These are phyloP conservation scores for Eilema depressum DNA, from an alignment of 2,888 invertebrate genomes.

Conservation along the genomic window DNA sequence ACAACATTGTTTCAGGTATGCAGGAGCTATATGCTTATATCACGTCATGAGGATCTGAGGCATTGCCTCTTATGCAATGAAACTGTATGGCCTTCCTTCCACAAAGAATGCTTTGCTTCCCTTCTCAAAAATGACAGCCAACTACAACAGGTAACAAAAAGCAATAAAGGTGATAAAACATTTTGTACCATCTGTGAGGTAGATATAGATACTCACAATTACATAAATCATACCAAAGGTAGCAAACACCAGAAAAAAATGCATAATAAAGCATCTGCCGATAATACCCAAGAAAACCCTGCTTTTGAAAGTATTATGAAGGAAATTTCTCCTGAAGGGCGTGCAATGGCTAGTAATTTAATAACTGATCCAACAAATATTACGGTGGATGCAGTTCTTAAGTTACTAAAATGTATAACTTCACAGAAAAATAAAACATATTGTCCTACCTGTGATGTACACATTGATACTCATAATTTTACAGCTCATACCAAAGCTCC, in stretches of 20 bases:
- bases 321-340: no score
- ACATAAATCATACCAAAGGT: conserved; percentile 11
- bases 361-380: no score
- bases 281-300: not conserved
- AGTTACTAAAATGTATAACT: not conserved
- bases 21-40: not conserved
- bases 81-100: not conserved
- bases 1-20: not conserved
- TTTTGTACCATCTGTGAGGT: conserved; percentile 21
- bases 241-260: conserved; percentile 13
- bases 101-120: no score
- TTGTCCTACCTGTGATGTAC: not conserved
- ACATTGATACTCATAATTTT: not conserved
- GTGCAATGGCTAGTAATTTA: no score
- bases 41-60: not conserved
- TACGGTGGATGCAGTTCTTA: no score
- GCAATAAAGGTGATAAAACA: not conserved
- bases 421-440: not conserved
- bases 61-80: conserved; percentile 39
- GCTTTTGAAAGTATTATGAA: no score
- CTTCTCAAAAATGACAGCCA: no score
- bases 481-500: not conserved
- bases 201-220: conserved; percentile 10
- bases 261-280: not conserved
- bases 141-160: not conserved